Base-by-base conservation (phyloP, 2,888 invertebrate genomes). In the Lasioglossum leucozonium region DNA sequence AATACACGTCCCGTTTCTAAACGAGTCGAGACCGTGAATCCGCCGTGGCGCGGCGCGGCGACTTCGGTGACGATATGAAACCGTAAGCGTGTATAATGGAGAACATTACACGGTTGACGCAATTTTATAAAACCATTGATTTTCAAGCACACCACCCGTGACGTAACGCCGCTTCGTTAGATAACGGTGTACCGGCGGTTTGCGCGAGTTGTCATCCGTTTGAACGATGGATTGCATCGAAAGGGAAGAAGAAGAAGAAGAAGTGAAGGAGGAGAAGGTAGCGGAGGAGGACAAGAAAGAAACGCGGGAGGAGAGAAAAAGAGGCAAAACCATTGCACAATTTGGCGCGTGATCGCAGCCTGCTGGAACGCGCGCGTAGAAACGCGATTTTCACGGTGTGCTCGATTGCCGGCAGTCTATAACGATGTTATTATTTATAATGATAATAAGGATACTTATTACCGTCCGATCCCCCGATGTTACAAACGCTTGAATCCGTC, bases 271-370 rank as follows among this genome's bases (percentile, higher is more conserved):
- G 72, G 37, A 69, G 55, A 42, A 18, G 51, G 71, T 26, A n/a
- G 67, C 18, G 30, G 67, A 69, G 77, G 85, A 74, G 84, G 69
- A 40, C 69, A 18, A 69, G 67, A 67, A 67, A 67, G 67, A 67
- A 67, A 67, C 67, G 67, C 10, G 4, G 30, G 58, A 44, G 47
- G 47, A 51, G 58, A 34, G 65, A 79, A 71, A 42, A 74, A 37
- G 34, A 58, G 71, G 77, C 84, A 75, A 85, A 73, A 40, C 42
- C 47, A 84, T 89, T 89, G 89, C 88, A 88, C 89, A 89, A 89
- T 89, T 86, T 77, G 86, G 87, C 86, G 81, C 89, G 84, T 89
- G 88, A 89, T 88, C 82, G 82, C 82, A 88, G 51, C 82, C 76
- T 79, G 82, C 77, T 86, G 81, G 88, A 86, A 88, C 87, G 86